Evolutionary conservation across 2,113 vertebrate genomes (phyloP), one percentile per base, ranked within the genome.

Genomic region (Psophia crepitans): DNA sequence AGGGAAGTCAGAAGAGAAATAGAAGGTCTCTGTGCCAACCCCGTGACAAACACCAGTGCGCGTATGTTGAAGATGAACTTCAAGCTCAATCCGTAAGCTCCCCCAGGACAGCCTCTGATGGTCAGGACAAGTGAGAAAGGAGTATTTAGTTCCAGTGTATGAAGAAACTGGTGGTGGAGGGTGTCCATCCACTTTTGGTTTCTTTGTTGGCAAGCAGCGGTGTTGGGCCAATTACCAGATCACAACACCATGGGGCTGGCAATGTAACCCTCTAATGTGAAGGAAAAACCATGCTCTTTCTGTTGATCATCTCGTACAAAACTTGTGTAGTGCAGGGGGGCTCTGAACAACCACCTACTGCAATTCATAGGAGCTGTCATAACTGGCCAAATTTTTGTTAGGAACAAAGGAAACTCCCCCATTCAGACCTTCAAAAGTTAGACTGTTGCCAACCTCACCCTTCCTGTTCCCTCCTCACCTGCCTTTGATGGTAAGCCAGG

Each of bases 401-500:
- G 24, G 48, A 94, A 56, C 33, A 76, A 60, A 91, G 35, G 46
- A 60, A 81, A 87, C 26, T 37, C 41, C n/a, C 17, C 7, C 2
- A 4, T 41, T 88, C 54, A 66, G 41, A 58, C 37, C 30, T 95
- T 63, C 49, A 24, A 18, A 69, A 86, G 14, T 83, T 88, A 73
- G 48, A 57, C 39, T 24, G 71, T 57, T 92, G 79, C 71, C 89
- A 95, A 4, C 46, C 58, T 81, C 4, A 2, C 64, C 64, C 73
- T 96, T 93, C 60, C 90, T 92, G 91, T 58, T 46, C 46, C 19
- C 33, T 84, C 73, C 57, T 81, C 57, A 73, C 53, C 87, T 73
- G 65, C 27, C 69, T 94, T 93, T 94, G 87, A 76, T 89, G 33
- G 57, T 60, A 53, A 94, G 73, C 81, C 87, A 96, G 57, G 69